Conservation (phyloP, 2,797 vertebrate genomes). For the Erpetoichthys calabaricus region DNA sequence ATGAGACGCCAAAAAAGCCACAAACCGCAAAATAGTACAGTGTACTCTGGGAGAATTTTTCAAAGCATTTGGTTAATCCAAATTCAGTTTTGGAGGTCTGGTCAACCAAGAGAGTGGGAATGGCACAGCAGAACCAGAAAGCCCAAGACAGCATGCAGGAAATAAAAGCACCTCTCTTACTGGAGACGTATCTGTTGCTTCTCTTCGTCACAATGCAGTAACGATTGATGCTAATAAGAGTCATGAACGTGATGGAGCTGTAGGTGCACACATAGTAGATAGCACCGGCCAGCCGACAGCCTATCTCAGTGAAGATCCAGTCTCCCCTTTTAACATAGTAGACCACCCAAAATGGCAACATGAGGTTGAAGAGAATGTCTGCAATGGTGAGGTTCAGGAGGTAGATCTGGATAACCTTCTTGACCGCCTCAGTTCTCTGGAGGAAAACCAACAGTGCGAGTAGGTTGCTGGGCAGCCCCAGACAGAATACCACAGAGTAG, state of each 20-base stretch:
- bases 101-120: conserved; percentile 22
- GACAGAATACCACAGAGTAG: conserved; percentile 30
- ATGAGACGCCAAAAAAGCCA: conserved; percentile 19
- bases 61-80: conserved; percentile 22
- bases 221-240: conserved; percentile 29
- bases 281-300: conserved; percentile 22
- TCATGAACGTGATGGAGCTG: conserved; percentile 31
- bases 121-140: conserved; percentile 22
- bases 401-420: conserved; percentile 35
- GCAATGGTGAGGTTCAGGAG: conserved; percentile 38
- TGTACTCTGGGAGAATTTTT: conserved; percentile 16
- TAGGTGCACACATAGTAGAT: conserved; percentile 33
- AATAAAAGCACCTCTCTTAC: conserved; percentile 2
- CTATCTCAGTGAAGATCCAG: conserved; percentile 28
- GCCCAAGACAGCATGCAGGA: conserved; percentile 25
- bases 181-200: conserved; percentile 13
- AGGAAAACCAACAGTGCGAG: conserved; percentile 26
- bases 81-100: conserved; percentile 14
- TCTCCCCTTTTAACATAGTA: conserved; percentile 29
- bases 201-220: conserved; percentile 17
- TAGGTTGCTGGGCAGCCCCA: conserved; percentile 34
- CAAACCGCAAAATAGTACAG: conserved; percentile 22
- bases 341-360: conserved; percentile 33
- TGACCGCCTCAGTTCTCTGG: conserved; percentile 19
- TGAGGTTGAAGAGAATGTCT: conserved; percentile 35